These are phyloP conservation scores for Pelecanoides urinatrix DNA, from an alignment of 2,113 vertebrate genomes.

Conservation along the genomic window DNA sequence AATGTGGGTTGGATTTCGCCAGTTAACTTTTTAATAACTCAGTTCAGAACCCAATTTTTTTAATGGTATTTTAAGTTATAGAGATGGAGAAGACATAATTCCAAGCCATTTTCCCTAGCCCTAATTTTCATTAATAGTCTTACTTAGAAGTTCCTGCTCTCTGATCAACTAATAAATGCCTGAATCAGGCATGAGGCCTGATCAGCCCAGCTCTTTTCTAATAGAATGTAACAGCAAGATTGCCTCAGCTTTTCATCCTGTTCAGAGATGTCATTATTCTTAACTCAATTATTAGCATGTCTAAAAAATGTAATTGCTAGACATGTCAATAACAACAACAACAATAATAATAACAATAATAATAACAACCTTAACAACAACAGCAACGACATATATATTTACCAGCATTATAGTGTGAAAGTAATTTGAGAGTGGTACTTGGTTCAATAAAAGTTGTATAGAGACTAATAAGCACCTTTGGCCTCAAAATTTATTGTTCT, in stretches of 20 bases:
- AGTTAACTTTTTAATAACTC: neutral
- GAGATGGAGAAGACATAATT: neutral
- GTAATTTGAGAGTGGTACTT: neutral
- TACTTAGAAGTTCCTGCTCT: neutral
- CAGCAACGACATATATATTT: neutral
- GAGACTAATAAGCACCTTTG: neutral
- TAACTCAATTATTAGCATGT: neutral
- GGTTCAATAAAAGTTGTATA: neutral
- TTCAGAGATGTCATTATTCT: neutral
- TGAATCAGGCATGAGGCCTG: neutral
- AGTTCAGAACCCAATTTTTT: neutral
- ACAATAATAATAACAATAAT: neutral
- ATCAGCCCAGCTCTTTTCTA: neutral
- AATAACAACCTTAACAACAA: neutral
- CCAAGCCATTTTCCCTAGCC: neutral
- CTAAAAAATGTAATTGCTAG: neutral
- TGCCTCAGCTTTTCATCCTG: neutral
- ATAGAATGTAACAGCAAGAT: neutral
- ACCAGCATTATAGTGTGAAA: neutral
- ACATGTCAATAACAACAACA: neutral
- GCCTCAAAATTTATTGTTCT: neutral
- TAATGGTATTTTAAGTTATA: neutral
- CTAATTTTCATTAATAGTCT: neutral
- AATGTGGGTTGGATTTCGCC: neutral
- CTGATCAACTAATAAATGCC: accelerated